These are phyloP conservation scores for Eucriotettix oculatus DNA, from an alignment of 2,888 invertebrate genomes.

Conservation along the genomic window DNA sequence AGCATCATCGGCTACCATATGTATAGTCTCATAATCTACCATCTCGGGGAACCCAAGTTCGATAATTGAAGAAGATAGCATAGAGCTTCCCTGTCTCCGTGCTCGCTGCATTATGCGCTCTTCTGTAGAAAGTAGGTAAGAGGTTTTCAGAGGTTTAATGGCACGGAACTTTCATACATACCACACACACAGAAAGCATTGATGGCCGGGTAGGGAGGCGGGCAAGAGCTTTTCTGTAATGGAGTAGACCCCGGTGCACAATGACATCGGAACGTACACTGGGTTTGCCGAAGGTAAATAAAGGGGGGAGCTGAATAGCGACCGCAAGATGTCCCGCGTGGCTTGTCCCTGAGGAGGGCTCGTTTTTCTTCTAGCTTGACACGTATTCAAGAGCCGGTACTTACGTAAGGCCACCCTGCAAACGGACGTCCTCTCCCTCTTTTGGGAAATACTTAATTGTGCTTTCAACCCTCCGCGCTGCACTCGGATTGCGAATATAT, in stretches of 20 bases:
- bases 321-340: slow-evolving; percentile 3
- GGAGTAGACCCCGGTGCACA: background rate
- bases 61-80: slow-evolving; percentile 13
- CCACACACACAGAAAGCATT: background rate
- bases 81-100: slow-evolving; percentile 3
- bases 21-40: background rate
- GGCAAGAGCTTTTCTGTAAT: slow-evolving; percentile 1
- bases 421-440: too few species aligned
- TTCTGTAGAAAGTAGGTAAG: background rate
- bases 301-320: slow-evolving; percentile 3
- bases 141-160: slow-evolving; percentile 3
- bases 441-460: too few species aligned
- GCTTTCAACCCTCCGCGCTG: too few species aligned
- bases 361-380: too few species aligned
- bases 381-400: too few species aligned
- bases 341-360: background rate
- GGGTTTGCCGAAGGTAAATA: slow-evolving; percentile 5
- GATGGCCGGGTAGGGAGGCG: background rate
- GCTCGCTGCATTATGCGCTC: slow-evolving; percentile 2
- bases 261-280: background rate
- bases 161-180: slow-evolving; percentile 3
- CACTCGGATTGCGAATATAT: too few species aligned
- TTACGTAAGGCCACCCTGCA: too few species aligned
- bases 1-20: background rate
- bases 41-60: slow-evolving; percentile 3